Base-by-base conservation (phyloP, 2,888 invertebrate genomes). In the Noctua janthina region DNA sequence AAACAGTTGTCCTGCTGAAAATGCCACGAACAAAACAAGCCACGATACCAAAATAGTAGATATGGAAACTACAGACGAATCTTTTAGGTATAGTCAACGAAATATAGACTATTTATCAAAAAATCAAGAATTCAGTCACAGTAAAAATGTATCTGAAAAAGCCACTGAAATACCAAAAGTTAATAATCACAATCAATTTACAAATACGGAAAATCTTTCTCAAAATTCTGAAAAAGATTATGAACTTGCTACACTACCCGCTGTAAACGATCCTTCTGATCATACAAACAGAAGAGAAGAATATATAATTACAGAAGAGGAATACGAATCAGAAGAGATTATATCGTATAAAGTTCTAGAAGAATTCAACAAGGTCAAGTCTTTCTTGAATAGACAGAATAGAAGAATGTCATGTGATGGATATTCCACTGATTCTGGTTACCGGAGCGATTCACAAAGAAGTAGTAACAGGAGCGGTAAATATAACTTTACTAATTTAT, bases 271-370 rank as follows among this genome's bases (percentile, higher is more conserved):
- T 29, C 68, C 66, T 71, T 67, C 72, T 43, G 29, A 70, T 59
- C 43, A 64, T 1, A 35, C 8, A 3, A 79, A 69, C 7, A 76
- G 68, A 68, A 71, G 15, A 76, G 74, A 81, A n/a, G 83, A 68
- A 46, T 8, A 17, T n/a, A 29, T 3, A 8, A 68, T 46, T 8
- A 10, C 68, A 46, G 68, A 74, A 73, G 83, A 81, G 13, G 85
- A 88, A 35, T 35, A 70, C 7, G 79, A 73, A 10, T 66, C 79
- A 11, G 56, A 78, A 49, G 89, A 91, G 56, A 83, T 90, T 3
- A 88, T 96, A 7, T 93, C 96, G 0, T 96, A 94, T 68, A 96
- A 96, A 93, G 93, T 96, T 17, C 79, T 96, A 49, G 94, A 95
- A 88, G 96, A 96, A 84, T 90, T 95, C 35, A 95, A 93, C 81